These are phyloP conservation scores for Enteromius argenteus DNA, from an alignment of 2,797 vertebrate genomes.

Conservation along the genomic window DNA sequence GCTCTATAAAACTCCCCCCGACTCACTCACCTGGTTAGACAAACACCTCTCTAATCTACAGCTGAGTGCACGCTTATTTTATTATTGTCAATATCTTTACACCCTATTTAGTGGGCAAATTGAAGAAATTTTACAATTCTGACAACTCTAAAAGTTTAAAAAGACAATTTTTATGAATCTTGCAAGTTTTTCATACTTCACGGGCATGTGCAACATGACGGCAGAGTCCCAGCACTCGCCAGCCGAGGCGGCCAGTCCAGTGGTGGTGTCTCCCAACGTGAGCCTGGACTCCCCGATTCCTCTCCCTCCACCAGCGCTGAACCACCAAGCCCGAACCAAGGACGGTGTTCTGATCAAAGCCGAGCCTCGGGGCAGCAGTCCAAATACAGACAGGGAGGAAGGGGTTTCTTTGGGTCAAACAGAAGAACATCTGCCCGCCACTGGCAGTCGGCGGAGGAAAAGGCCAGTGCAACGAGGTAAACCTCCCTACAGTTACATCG, in stretches of 20 bases:
- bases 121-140: background rate
- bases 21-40: slow-evolving; percentile 80
- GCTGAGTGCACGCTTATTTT: slow-evolving; percentile 14
- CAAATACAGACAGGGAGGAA: slow-evolving; percentile 72
- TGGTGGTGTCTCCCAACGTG: slow-evolving; percentile 78
- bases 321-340: slow-evolving; percentile 75
- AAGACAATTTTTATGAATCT: slow-evolving; percentile 88
- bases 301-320: slow-evolving; percentile 67
- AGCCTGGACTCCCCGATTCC: slow-evolving; percentile 78
- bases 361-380: slow-evolving; percentile 79
- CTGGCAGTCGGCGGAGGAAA: slow-evolving; percentile 87
- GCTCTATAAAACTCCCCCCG: slow-evolving; percentile 80
- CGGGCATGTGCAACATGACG: slow-evolving; percentile 90
- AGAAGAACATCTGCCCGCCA: slow-evolving; percentile 74
- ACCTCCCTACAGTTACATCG: slow-evolving; percentile 97
- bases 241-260: slow-evolving; percentile 80
- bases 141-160: background rate
- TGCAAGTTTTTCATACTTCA: slow-evolving; percentile 86
- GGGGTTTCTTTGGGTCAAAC: slow-evolving; percentile 69
- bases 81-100: background rate
- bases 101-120: background rate
- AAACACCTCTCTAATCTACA: slow-evolving; percentile 54
- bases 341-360: slow-evolving; percentile 81
- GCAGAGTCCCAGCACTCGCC: slow-evolving; percentile 84
- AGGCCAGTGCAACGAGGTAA: slow-evolving; percentile 94